Conservation (phyloP, 2,888 invertebrate species). For the Eledone cirrhosa region DNA sequence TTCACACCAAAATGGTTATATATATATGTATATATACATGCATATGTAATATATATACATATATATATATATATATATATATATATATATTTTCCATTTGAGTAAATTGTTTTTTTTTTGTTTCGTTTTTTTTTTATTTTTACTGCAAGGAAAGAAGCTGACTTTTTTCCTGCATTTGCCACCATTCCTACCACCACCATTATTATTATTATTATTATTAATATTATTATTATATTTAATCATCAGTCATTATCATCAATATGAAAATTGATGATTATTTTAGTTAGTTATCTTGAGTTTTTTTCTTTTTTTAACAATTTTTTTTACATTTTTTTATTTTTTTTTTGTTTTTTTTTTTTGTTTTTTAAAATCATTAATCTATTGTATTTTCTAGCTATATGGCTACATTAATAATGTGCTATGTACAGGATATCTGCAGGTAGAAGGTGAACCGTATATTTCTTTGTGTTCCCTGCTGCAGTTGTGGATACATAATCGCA, state of each 20-base stretch:
- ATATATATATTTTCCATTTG: too few species aligned
- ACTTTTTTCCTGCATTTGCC: too few species aligned
- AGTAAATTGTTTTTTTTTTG: too few species aligned
- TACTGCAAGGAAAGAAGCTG: too few species aligned
- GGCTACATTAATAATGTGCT: conserved; percentile 30
- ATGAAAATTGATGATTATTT: background rate
- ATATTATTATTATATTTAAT: too few species aligned
- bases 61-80: too few species aligned
- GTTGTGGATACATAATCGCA: conserved; percentile 28
- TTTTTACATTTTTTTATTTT: background rate
- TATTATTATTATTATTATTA: too few species aligned
- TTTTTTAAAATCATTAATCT: conserved; percentile 16
- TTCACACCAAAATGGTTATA: conserved; percentile 12
- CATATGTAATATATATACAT: too few species aligned
- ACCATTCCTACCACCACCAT: too few species aligned
- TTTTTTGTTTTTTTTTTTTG: conserved; percentile 1
- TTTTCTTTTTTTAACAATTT: background rate
- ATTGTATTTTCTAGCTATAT: conserved; percentile 23
- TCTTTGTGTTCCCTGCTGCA: conserved; percentile 24
- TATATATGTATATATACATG: too few species aligned
- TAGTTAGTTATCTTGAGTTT: conserved; percentile 16
- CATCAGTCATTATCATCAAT: too few species aligned
- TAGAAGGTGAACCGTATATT: conserved; percentile 17
- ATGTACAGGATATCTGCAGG: conserved; percentile 27
- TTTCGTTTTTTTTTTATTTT: too few species aligned